Percentiles rank a stretch among this genome's conserved stretches.
Evolutionary conservation across 1,140 invertebrate genomes (phyloP).

Genomic region (Bombus waltoni): DNA sequence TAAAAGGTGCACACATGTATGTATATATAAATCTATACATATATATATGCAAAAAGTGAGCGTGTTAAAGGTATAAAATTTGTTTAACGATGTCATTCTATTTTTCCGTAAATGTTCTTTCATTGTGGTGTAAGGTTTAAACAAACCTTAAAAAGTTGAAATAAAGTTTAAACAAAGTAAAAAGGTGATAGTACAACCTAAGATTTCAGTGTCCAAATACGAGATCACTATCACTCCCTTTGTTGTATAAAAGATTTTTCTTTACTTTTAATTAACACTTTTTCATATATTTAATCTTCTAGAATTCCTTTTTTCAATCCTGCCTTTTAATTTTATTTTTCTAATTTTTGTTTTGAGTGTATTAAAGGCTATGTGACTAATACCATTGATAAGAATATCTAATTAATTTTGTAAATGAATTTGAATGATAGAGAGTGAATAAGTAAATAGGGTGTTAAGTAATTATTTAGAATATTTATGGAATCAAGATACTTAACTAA

Average conservation of each 20-base stretch:
- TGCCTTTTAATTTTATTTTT: neutral
- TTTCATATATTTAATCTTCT: neutral
- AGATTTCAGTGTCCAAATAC: constrained; percentile 57
- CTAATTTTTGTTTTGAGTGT: neutral
- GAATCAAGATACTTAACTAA: neutral
- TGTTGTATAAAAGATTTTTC: neutral
- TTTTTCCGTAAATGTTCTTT: constrained; percentile 43
- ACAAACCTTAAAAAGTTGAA: neutral
- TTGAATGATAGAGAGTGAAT: neutral
- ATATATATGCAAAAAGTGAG: constrained; percentile 1
- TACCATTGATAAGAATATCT: neutral
- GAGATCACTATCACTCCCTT: neutral
- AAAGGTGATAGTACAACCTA: constrained; percentile 54
- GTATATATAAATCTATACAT: constrained; percentile 15
- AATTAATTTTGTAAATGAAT: neutral
- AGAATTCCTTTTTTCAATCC: neutral
- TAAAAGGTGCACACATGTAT: constrained; percentile 28
- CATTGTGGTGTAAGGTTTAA: constrained; percentile 33
- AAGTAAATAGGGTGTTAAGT: neutral
- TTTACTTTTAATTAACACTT: neutral
- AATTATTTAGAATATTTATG: constrained; percentile 2
- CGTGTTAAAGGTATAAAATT: constrained; percentile 31
- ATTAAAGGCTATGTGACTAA: neutral
- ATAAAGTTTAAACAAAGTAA: constrained; percentile 18
- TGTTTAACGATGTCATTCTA: constrained; percentile 41